phyloP scores from a whole-genome alignment of 2,113 vertebrate species.

The Zonotrichia leucophrys region DNA sequence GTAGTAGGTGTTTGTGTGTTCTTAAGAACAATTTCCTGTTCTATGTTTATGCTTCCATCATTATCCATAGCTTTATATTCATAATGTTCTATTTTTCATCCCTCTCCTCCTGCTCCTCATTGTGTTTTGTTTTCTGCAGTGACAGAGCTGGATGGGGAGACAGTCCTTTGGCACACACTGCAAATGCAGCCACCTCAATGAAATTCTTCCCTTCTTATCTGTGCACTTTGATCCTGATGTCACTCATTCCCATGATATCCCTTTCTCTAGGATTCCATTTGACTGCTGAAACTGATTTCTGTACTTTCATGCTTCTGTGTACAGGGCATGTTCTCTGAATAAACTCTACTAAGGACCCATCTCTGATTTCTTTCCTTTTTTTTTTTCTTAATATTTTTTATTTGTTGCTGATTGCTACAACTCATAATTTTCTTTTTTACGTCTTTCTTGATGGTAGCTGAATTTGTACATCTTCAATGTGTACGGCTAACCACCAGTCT shows the following conservation, averaged over 20 bases:
- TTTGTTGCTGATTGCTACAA: background rate
- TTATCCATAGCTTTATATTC: background rate
- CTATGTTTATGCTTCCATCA: background rate
- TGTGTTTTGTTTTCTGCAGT: background rate
- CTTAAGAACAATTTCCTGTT: background rate
- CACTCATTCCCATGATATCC: background rate
- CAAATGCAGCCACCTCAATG: background rate
- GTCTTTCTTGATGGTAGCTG: background rate
- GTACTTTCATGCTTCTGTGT: accelerated
- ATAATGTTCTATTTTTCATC: background rate
- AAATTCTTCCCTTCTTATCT: background rate
- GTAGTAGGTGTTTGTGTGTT: background rate
- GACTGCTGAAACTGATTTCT: background rate
- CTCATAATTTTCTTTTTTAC: accelerated
- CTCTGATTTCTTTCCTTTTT: background rate
- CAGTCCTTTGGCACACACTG: background rate
- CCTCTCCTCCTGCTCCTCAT: background rate
- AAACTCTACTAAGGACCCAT: background rate
- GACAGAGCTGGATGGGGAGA: background rate
- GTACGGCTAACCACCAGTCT: background rate
- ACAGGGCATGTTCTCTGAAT: background rate
- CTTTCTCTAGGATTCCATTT: background rate
- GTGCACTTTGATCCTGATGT: background rate
- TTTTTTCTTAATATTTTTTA: background rate
- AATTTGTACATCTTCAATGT: background rate